These are phyloP conservation scores for Drosophila obscura DNA, from an alignment of 1,140 invertebrate species.

Conservation along the genomic window DNA sequence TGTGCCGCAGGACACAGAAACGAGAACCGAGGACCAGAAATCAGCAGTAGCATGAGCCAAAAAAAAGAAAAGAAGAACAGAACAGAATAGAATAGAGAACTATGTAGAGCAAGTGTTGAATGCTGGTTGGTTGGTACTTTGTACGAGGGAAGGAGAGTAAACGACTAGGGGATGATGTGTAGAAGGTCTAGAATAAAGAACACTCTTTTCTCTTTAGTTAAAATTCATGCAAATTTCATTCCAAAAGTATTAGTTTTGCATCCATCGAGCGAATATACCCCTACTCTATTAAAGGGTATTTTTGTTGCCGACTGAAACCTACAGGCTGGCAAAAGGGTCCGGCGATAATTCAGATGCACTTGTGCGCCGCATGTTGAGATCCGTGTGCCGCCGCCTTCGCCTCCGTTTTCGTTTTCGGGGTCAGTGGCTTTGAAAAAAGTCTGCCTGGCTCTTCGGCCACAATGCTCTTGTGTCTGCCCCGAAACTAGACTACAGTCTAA, in stretches of 20 bases:
- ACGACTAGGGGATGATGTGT: slow-evolving; percentile 6
- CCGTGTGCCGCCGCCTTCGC: neutral
- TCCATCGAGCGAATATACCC: too few relatives aligned
- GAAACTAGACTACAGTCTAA: slow-evolving; percentile 67
- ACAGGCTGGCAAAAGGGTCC: slow-evolving; percentile 39
- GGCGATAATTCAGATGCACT: slow-evolving; percentile 78
- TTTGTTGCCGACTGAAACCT: slow-evolving; percentile 1
- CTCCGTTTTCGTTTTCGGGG: slow-evolving; percentile 65
- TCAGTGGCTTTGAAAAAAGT: slow-evolving; percentile 77
- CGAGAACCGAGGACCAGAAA: slow-evolving; percentile 19
- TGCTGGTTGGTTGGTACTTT: neutral
- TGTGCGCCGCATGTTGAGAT: slow-evolving; percentile 74
- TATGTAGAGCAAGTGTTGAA: slow-evolving; percentile 50
- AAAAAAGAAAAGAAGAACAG: slow-evolving; percentile 9
- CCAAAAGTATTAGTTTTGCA: too few relatives aligned
- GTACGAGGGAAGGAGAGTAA: neutral
- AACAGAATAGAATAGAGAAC: slow-evolving; percentile 20
- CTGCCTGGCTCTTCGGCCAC: slow-evolving; percentile 52
- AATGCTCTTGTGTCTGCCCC: slow-evolving; percentile 42
- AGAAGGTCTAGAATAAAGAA: neutral
- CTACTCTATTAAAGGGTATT: neutral
- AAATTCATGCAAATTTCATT: too few relatives aligned
- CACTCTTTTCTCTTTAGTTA: neutral
- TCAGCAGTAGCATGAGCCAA: slow-evolving; percentile 6
- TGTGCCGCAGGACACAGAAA: slow-evolving; percentile 70